phyloP scores from a whole-genome alignment of 2,888 invertebrate genomes.

The Sarcophaga carnaria region DNA sequence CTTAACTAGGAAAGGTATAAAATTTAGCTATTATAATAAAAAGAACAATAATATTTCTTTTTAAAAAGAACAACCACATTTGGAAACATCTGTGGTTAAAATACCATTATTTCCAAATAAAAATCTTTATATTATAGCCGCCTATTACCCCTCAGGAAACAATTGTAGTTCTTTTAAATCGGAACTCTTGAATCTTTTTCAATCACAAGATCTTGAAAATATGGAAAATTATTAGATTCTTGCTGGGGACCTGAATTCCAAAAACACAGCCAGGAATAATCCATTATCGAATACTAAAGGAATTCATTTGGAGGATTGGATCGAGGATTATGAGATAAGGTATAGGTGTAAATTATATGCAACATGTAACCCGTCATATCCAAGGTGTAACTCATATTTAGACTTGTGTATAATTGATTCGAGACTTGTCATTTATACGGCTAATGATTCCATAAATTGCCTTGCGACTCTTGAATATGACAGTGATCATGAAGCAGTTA shows the following conservation, averaged over 20 bases:
- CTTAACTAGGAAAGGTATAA: slow-evolving; percentile 12
- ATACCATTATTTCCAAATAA: slow-evolving; percentile 10
- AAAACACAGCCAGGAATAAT: slow-evolving; percentile 19
- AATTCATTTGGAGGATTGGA: slow-evolving; percentile 8
- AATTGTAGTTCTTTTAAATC: background rate
- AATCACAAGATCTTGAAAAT: background rate
- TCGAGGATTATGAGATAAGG: slow-evolving; percentile 18
- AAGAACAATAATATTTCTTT: background rate
- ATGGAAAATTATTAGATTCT: slow-evolving; percentile 13
- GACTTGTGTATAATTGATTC: no score
- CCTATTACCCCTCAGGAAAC: slow-evolving; percentile 13
- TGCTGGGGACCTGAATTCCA: slow-evolving; percentile 17
- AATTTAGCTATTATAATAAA: background rate
- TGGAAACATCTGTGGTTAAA: background rate
- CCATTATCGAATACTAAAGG: slow-evolving; percentile 10
- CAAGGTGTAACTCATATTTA: no score
- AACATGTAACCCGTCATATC: no score
- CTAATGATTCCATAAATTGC: no score
- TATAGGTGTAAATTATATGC: background rate
- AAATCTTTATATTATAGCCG: background rate
- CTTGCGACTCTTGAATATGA: no score
- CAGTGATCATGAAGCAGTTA: no score
- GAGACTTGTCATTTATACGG: no score
- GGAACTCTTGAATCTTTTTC: background rate
- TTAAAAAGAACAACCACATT: background rate